These are phyloP conservation scores for Hippocampus abdominalis DNA, from an alignment of 2,113 vertebrate genomes.

Conservation along the genomic window DNA sequence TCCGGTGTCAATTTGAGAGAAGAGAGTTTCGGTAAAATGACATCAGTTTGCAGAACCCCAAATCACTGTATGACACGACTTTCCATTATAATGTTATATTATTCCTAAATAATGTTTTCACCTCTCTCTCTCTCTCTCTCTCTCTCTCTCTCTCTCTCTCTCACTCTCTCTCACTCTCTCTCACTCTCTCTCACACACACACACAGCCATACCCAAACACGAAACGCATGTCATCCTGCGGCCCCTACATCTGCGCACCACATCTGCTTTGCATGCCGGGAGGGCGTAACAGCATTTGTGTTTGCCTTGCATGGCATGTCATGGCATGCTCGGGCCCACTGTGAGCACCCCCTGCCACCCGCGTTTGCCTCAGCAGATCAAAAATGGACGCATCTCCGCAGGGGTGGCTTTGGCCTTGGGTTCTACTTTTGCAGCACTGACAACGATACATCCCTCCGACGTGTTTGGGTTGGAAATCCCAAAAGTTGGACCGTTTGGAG, in stretches of 20 bases:
- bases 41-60: too few species aligned
- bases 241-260: slow-evolving; percentile 26
- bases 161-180: not conserved
- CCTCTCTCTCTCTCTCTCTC: not conserved
- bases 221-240: slow-evolving; percentile 7
- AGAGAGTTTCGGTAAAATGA: too few species aligned
- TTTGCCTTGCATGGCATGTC: slow-evolving; percentile 13
- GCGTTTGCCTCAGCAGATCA: slow-evolving; percentile 23
- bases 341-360: slow-evolving; percentile 17
- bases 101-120: not conserved
- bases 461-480: too few species aligned
- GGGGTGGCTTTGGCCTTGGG: slow-evolving; percentile 7
- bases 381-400: slow-evolving; percentile 27
- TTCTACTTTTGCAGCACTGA: not conserved
- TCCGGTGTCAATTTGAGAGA: too few species aligned
- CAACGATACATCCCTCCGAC: not conserved
- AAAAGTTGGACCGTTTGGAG: too few species aligned
- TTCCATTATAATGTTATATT: too few species aligned
- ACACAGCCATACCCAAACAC: slow-evolving; percentile 10
- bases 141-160: not conserved
- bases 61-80: too few species aligned
- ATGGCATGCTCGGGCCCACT: not conserved
- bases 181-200: not conserved
- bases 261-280: slow-evolving; percentile 7
- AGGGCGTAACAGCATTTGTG: slow-evolving; percentile 1